Evolutionary conservation across 37 sponge, comb jelly and placozoan species (phyloP).

Genomic region (Halichondria panicea): DNA sequence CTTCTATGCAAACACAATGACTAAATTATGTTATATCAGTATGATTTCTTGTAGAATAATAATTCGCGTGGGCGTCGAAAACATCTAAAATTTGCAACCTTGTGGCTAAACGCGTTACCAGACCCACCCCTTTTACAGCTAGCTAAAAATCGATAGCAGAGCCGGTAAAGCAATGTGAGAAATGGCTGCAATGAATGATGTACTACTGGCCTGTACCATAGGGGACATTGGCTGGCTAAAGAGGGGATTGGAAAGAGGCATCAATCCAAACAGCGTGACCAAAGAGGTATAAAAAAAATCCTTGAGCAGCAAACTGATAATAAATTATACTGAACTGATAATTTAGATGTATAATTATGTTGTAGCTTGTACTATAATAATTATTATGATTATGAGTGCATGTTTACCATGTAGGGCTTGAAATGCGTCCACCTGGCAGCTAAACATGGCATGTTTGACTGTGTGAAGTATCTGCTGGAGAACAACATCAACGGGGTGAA

Average conservation of each 20-base stretch:
- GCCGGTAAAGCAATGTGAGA: background rate
- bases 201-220: slow-evolving; percentile 59
- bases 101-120: too few relatives aligned
- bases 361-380: background rate
- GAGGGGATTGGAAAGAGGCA: slow-evolving; percentile 30
- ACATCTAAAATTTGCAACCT: too few relatives aligned
- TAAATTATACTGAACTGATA: background rate
- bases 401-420: slow-evolving; percentile 35
- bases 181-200: slow-evolving; percentile 3
- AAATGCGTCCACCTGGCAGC: slow-evolving; percentile 67
- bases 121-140: too few relatives aligned
- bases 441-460: slow-evolving; percentile 37
- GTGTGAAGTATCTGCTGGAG: slow-evolving; percentile 60
- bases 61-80: too few relatives aligned
- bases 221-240: slow-evolving; percentile 78
- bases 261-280: slow-evolving; percentile 3
- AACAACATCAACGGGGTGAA: slow-evolving; percentile 45
- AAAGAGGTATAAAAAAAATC: slow-evolving; percentile 22
- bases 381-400: background rate
- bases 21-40: too few relatives aligned
- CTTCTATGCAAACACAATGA: too few relatives aligned
- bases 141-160: too few relatives aligned
- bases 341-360: background rate
- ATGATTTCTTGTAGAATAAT: too few relatives aligned
- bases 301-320: background rate